Base-by-base conservation (phyloP, 2,888 invertebrate species). In the Sarcophaga carnaria region DNA sequence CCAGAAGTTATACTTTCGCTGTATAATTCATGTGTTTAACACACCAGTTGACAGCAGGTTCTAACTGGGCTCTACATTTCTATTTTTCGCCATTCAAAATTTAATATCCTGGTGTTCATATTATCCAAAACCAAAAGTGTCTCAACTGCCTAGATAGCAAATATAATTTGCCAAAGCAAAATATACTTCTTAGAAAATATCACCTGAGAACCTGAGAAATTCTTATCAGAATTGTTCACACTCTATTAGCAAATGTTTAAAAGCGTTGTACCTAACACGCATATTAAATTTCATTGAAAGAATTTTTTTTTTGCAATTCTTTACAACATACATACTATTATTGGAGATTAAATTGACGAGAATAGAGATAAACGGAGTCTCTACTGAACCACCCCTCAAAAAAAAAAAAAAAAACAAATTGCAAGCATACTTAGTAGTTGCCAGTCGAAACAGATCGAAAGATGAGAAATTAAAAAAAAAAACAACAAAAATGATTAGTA, bases 231-330 rank as follows among this genome's bases (percentile, higher is more conserved):
- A 6, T 74, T 74, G 37, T 74, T 60, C 72, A 74, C 72, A 22
- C 72, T 74, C 72, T 74, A 74, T 74, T 74, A 62, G 72, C 72
- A 74, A 72, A 74, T 60, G n/a, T 37, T 37, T 72, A 37, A 72
- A 37, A 37, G 71, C 5, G 20, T 20, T 10, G 20, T 60, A 72
- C 60, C 60, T 45, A 72, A 60, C 71, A 72, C 60, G 71, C 60
- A 59, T 60, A 72, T 60, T 60, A 72, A 14, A 72, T 60, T 60
- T 60, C 37, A 74, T 17, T 45, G 47, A 12, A 62, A 74, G 14
- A 62, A 20, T 14, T 47, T 74, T 47, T 74, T 62, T 54, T 54
- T 54, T 54, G 20, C 45, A 74, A 37, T 6, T 22, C 60, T 10
- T 10, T 10, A 37, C 8, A 37, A 37, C 27, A 37, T 20, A 71